These are phyloP conservation scores for Lasioglossum marginatum DNA, from an alignment of 2,888 invertebrate genomes.

Conservation along the genomic window DNA sequence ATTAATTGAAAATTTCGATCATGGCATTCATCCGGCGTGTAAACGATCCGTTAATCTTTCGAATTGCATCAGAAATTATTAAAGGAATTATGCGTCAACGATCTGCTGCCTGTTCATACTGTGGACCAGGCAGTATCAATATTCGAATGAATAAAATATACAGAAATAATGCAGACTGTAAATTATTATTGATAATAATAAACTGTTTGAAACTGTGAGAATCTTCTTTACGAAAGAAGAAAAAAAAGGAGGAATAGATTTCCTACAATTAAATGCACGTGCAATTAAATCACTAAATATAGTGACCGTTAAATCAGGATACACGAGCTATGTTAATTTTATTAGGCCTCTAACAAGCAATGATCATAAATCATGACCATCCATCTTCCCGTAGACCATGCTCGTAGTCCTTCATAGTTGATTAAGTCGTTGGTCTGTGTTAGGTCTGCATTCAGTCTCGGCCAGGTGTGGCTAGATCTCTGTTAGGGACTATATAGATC, in stretches of 20 bases:
- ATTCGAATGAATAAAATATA: neutral
- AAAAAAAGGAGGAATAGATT: neutral
- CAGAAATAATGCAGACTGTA: no score
- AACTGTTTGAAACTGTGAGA: no score
- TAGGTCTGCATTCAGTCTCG: neutral
- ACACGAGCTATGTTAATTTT: slow-evolving; percentile 5
- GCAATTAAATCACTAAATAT: no score
- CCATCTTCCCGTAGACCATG: neutral
- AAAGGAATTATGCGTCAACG: neutral
- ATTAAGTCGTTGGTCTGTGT: neutral
- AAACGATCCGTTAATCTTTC: slow-evolving; percentile 40
- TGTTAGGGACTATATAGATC: neutral
- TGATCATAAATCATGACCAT: neutral
- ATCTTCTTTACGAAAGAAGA: no score
- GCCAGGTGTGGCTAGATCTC: neutral
- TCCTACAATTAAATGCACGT: neutral
- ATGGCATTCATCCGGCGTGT: slow-evolving; percentile 26
- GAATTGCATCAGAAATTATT: neutral
- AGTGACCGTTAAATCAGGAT: neutral
- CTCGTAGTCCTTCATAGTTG: neutral
- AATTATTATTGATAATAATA: no score
- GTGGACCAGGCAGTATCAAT: neutral
- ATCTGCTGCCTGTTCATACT: neutral
- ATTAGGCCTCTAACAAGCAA: neutral
- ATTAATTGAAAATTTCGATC: slow-evolving; percentile 54